Base-by-base conservation (phyloP, 1,140 invertebrate genomes). In the Artemia franciscana region DNA sequence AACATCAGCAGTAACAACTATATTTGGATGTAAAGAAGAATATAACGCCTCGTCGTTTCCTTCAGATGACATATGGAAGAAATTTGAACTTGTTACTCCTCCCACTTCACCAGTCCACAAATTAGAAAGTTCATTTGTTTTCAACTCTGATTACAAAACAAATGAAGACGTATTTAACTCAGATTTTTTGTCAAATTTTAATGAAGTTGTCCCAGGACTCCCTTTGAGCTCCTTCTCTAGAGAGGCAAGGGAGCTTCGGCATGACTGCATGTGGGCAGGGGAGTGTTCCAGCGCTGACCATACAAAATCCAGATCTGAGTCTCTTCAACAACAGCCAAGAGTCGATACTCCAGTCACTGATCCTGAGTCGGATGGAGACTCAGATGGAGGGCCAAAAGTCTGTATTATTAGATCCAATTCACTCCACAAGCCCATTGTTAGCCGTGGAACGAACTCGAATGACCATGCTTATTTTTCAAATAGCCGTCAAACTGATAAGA, bases 401-500 rank as follows among this genome's bases (percentile, higher is more conserved):
- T 61, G 65, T 67, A 23, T 65, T 65, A 27, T 69, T 70, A 51
- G 66, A 69, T 56, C 68, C 68, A 51, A 51, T 51, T 51, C 39
- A 15, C 39, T 51, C 12, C 21, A 15, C 2, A 51, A 51, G 39
- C 39, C 39, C 12, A 51, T 51, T 60, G 3, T 39, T 60, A 26
- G 2, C n/a, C n/a, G n/a, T n/a, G n/a, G n/a, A n/a, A n/a, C n/a
- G n/a, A n/a, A n/a, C 1, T 2, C 39, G 39, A 77, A 71, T 57
- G 84, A 86, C 71, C 84, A 86, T 68, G 82, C 83, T 63, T 86
- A 86, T 70, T 73, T 84, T 75, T 71, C 78, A 24, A 76, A 75
- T 58, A 79, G 78, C 67, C 75, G 73, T 68, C 74, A 67, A 66
- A 74, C 65, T 59, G 73, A 70, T 26, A 77, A 77, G 64, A 72